phyloP scores from a whole-genome alignment of 2,797 vertebrate species.

The Gallinago solitaria region DNA sequence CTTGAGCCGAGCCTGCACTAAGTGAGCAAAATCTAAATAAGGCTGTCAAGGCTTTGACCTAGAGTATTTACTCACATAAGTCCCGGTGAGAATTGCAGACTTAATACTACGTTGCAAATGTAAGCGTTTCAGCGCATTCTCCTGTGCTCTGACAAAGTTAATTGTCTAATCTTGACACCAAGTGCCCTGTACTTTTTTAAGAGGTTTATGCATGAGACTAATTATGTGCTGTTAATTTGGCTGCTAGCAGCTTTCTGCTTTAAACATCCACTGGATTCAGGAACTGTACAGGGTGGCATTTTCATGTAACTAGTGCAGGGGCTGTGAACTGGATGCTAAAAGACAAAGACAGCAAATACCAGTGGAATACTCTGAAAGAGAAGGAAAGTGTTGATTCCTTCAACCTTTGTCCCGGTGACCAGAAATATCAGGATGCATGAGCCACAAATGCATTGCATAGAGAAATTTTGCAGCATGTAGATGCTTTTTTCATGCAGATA shows the following conservation, averaged over 20 bases:
- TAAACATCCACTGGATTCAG: constrained; percentile 69
- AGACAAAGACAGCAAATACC: background rate
- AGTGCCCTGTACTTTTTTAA: constrained; percentile 67
- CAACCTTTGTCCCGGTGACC: background rate
- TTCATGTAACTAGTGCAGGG: constrained; percentile 34
- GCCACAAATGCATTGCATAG: background rate
- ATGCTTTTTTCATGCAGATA: background rate
- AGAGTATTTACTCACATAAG: constrained; percentile 44
- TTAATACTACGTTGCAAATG: constrained; percentile 36
- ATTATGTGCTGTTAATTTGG: constrained; percentile 78
- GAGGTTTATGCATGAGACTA: constrained; percentile 77
- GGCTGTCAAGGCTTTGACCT: constrained; percentile 60
- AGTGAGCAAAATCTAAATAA: constrained; percentile 62
- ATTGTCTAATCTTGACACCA: constrained; percentile 74
- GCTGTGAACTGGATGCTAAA: constrained; percentile 31
- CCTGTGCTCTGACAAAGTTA: constrained; percentile 65
- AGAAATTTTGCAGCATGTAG: background rate
- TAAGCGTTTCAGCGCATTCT: constrained; percentile 18
- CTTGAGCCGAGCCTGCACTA: constrained; percentile 33
- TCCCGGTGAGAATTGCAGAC: constrained; percentile 25
- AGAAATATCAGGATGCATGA: background rate
- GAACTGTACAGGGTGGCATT: constrained; percentile 49
- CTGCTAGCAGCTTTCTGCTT: constrained; percentile 71
- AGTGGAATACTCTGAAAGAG: constrained; percentile 14
- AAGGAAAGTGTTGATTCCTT: background rate